A percentile compares a stretch with the other conserved stretches of the same genome.
Evolutionary conservation across 2,113 vertebrate species (phyloP).

Genomic region (Pluvianellus socialis): DNA sequence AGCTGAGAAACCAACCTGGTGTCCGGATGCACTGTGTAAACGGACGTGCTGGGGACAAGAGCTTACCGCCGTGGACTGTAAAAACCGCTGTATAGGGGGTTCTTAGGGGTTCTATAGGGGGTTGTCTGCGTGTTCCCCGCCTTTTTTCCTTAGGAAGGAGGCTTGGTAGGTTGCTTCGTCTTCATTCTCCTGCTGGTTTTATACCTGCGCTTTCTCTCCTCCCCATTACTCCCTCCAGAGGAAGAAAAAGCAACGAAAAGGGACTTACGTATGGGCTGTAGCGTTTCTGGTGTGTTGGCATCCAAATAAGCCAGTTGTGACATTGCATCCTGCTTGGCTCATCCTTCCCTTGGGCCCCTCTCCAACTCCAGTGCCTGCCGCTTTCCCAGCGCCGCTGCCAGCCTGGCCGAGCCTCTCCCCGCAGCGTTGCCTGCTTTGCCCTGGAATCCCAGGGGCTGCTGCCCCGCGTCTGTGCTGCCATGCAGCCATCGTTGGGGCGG

Average conservation of each 20-base stretch:
- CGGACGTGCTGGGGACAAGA: accelerated
- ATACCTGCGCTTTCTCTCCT: not conserved
- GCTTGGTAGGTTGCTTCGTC: not conserved
- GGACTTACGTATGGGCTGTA: accelerated
- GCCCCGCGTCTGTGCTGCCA: accelerated
- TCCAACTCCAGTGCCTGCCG: accelerated
- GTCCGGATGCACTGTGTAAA: not conserved
- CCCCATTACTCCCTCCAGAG: no score
- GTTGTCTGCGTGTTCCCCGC: not conserved
- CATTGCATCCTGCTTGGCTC: not conserved
- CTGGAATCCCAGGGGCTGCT: not conserved
- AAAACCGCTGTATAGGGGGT: not conserved
- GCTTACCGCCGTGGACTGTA: accelerated
- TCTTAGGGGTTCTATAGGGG: no score
- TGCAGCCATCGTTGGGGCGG: accelerated
- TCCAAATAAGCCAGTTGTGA: not conserved
- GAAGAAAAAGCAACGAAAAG: not conserved
- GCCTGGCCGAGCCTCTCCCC: not conserved
- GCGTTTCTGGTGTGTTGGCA: accelerated
- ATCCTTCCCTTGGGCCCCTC: not conserved
- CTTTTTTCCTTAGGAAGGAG: not conserved
- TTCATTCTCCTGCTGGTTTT: not conserved
- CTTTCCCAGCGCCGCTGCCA: no score
- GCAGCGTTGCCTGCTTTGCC: not conserved
- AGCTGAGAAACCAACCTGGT: not conserved